Base-by-base conservation (phyloP, 2,797 vertebrate genomes). In the Alca torda region DNA sequence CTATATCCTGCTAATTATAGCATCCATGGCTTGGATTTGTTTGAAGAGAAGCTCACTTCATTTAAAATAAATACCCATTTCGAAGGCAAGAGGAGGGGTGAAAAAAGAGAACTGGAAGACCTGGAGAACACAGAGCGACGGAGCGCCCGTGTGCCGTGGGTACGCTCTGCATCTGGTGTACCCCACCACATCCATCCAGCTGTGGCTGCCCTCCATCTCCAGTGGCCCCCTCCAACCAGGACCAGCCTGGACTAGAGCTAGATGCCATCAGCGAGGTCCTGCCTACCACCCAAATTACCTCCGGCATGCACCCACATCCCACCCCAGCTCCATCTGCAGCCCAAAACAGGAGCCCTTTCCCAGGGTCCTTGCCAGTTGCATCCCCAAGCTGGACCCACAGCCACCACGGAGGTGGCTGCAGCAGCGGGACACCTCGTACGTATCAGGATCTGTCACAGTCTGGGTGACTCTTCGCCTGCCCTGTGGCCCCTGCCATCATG, bases 1-100 rank as follows among this genome's bases (percentile, higher is more conserved):
- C 91, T 80, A 23, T 72, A 80, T 80, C 93, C 64, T 91, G 89
- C 93, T 97, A 96, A 97, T 97, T 97, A 95, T 70, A 87, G 75
- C 84, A 77, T 59, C 92, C 39, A 3, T 16, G 53, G 67, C 88
- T 89, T 50, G 75, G 80, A 33, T 96, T 91, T 92, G 89, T 89
- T 90, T 89, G 94, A 92, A 86, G 88, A 93, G 92, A 39, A 92
- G 75, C 57, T 86, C 46, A 17, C 70, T 74, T 64, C 33, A 26
- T 76, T 76, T 90, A 28, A 82, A 95, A 92, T 41, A 89, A 94
- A 91, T 3, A 77, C 8, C 28, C 20, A 33, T 65, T 64, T 57
- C 56, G 91, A 91, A 91, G 61, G 87, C 51, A 56, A 46, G 18
- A 1, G 16, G 21, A 39, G 12, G 35, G 11, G 24, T 14, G 39